Evolutionary conservation across 2,797 vertebrate species (phyloP).

Genomic region (Phoxinus dragarum): DNA sequence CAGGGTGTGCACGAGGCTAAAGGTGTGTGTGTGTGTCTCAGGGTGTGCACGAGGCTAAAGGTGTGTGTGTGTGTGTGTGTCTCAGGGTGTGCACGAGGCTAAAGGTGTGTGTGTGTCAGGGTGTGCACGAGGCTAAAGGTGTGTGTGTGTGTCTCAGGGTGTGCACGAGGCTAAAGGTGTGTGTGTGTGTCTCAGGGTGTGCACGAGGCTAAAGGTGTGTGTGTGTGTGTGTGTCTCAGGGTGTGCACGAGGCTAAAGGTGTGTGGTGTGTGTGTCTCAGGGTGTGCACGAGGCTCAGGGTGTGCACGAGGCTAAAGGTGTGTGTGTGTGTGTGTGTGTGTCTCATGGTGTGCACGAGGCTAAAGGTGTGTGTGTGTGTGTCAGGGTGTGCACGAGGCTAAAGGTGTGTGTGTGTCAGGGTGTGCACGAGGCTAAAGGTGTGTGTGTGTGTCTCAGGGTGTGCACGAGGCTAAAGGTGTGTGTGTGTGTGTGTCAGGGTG

Average conservation of each 20-base stretch:
- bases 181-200: background rate
- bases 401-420: background rate
- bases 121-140: background rate
- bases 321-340: slow-evolving; percentile 2
- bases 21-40: background rate
- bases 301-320: background rate
- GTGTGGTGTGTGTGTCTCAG: background rate
- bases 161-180: background rate
- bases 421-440: background rate
- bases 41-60: too few species aligned
- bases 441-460: background rate
- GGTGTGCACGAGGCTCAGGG: background rate
- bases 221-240: too few species aligned
- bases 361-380: background rate
- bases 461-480: too few species aligned
- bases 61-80: background rate
- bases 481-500: background rate
- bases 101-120: background rate
- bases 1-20: too few species aligned
- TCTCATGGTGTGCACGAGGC: background rate
- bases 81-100: background rate
- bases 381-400: background rate
- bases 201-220: background rate
- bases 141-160: background rate
- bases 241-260: background rate